These are phyloP conservation scores for Sycobia sp. DNA, from an alignment of 1,140 invertebrate genomes.

Conservation along the genomic window DNA sequence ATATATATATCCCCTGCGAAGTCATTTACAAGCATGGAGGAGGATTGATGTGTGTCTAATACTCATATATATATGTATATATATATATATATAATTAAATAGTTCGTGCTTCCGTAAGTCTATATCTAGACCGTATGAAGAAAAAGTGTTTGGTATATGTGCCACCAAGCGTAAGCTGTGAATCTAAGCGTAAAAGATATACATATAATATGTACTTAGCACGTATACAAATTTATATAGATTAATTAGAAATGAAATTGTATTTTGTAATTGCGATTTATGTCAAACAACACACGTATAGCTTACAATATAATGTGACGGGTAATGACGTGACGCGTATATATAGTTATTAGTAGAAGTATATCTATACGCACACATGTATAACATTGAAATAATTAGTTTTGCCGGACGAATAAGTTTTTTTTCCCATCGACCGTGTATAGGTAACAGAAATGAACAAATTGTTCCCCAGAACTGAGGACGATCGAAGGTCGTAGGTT, in stretches of 20 bases:
- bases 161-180: not conserved
- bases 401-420: too few relatives aligned
- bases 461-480: too few relatives aligned
- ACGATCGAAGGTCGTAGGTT: too few relatives aligned
- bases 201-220: not conserved
- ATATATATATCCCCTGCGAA: too few relatives aligned
- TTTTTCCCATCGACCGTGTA: too few relatives aligned
- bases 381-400: slow-evolving; percentile 3
- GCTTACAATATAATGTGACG: slow-evolving; percentile 4
- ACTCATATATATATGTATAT: not conserved
- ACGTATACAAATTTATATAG: slow-evolving; percentile 2
- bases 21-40: too few relatives aligned
- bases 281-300: slow-evolving; percentile 30
- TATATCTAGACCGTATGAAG: not conserved
- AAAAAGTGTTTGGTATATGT: too few relatives aligned
- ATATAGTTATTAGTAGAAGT: too few relatives aligned
- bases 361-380: too few relatives aligned
- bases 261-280: slow-evolving; percentile 34
- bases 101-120: slow-evolving; percentile 26
- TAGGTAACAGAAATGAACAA: too few relatives aligned
- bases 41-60: too few relatives aligned
- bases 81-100: slow-evolving; percentile 19
- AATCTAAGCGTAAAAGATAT: not conserved
- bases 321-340: not conserved
- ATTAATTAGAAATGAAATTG: slow-evolving; percentile 29